Base-by-base conservation (phyloP, 2,113 vertebrate genomes). In the Pygoscelis adeliae region DNA sequence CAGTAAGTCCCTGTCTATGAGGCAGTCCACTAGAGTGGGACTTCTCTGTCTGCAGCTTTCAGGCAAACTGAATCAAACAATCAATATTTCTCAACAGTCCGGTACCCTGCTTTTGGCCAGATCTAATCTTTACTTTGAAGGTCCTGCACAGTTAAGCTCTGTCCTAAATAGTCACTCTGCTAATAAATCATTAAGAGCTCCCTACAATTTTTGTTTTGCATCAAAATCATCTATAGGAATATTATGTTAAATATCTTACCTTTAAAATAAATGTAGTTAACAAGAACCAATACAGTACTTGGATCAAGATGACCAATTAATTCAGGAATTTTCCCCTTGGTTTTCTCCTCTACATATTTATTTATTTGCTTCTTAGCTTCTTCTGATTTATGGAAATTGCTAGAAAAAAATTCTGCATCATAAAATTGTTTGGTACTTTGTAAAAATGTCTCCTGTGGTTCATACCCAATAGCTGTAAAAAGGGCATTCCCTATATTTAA, bases 181-280 rank as follows among this genome's bases (percentile, higher is more conserved):
- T 69, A 79, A 76, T 20, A 30, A 74, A 42, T 34, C 8, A 63
- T 13, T 38, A 40, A 5, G 8, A 53, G 5, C 42, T 87, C 17
- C 9, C 46, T 77, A 49, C 12, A 83, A 10, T 66, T 82, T 93
- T 36, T 73, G 6, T 36, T 89, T 89, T 59, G 2, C 20, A 26
- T 78, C 34, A 82, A 87, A 89, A 56, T 30, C 0, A 56, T 36
- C 16, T 38, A n/a, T 10, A 71, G 22, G 32, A 89, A 81, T 74
- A 59, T 26, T 79, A 63, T 32, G 11, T 42, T 76, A 81, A 50
- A 25, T 27, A n/a, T 77, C 94, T 94, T 97, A 97, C 99, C 99
- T 99, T 90, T 98, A 96, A 99, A 99, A 94, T 97, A 98, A 91
- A 99, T 97, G 19, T 98, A 98, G 94, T 99, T 99, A 72, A 99